Conservation (phyloP, 2,888 invertebrate species). For the Ommatoiulus sabulosus region DNA sequence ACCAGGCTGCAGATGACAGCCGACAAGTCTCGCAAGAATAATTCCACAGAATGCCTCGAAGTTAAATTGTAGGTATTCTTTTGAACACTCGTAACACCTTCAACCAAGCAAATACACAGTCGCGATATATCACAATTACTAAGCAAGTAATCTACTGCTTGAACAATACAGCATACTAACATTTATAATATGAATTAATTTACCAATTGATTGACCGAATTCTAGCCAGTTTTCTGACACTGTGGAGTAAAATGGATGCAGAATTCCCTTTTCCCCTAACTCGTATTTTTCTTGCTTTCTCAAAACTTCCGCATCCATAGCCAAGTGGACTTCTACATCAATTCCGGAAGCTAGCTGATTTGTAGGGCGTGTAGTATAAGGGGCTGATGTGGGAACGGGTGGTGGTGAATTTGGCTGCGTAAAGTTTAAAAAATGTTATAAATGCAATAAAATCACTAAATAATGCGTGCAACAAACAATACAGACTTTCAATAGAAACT, state of each 20-base stretch:
- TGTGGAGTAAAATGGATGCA: constrained; percentile 72
- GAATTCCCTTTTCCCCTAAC: constrained; percentile 71
- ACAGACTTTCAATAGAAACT: neutral
- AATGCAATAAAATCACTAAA: neutral
- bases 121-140: neutral
- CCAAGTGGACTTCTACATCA: constrained; percentile 52
- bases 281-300: constrained; percentile 66
- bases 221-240: constrained; percentile 74
- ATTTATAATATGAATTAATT: neutral
- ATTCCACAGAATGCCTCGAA: constrained; percentile 68
- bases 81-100: constrained; percentile 73
- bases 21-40: constrained; percentile 70
- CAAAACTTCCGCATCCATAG: constrained; percentile 55
- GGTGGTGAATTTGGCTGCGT: constrained; percentile 28
- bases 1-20: constrained; percentile 68
- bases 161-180: neutral
- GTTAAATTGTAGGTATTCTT: constrained; percentile 69
- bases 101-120: constrained; percentile 63
- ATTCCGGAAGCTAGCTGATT: neutral
- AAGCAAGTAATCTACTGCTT: neutral
- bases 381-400: constrained; percentile 3
- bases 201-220: constrained; percentile 69
- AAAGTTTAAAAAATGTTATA: neutral
- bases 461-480: neutral
- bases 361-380: neutral